These are phyloP conservation scores for Calephelis virginiensis DNA, from an alignment of 1,140 invertebrate species.

Conservation along the genomic window DNA sequence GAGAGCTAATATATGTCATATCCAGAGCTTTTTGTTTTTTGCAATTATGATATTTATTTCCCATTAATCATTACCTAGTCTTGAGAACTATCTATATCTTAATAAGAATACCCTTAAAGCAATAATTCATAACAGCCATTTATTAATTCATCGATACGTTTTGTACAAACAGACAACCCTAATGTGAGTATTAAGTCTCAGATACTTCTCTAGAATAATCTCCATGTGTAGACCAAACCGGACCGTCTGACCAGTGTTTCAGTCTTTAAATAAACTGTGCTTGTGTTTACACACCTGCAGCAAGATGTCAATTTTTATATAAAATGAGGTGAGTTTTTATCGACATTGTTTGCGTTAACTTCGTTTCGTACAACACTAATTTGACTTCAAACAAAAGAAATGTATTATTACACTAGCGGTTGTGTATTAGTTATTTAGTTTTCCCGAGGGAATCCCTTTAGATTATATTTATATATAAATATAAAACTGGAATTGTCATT, in stretches of 20 bases:
- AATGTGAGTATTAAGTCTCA: background rate
- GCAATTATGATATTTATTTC: too few relatives aligned
- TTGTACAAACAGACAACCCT: background rate
- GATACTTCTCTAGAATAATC: constrained; percentile 10
- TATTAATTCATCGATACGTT: background rate
- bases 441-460: too few relatives aligned
- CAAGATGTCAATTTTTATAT: constrained; percentile 1
- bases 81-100: too few relatives aligned
- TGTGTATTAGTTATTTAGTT: too few relatives aligned
- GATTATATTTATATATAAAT: too few relatives aligned
- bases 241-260: background rate
- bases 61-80: too few relatives aligned
- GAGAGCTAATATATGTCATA: too few relatives aligned
- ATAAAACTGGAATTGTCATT: too few relatives aligned
- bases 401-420: too few relatives aligned
- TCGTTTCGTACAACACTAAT: background rate
- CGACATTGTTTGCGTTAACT: background rate
- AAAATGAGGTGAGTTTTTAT: constrained; percentile 2
- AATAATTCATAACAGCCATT: background rate
- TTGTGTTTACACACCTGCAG: background rate
- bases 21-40: too few relatives aligned
- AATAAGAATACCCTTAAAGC: too few relatives aligned
- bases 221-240: constrained; percentile 2
- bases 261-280: constrained; percentile 3
- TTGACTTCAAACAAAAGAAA: background rate